A percentile compares a stretch with the other conserved stretches of the same genome.
phyloP scores from a whole-genome alignment of 92 coral and sea anemone genomes.

The Zoanthus solanderi region DNA sequence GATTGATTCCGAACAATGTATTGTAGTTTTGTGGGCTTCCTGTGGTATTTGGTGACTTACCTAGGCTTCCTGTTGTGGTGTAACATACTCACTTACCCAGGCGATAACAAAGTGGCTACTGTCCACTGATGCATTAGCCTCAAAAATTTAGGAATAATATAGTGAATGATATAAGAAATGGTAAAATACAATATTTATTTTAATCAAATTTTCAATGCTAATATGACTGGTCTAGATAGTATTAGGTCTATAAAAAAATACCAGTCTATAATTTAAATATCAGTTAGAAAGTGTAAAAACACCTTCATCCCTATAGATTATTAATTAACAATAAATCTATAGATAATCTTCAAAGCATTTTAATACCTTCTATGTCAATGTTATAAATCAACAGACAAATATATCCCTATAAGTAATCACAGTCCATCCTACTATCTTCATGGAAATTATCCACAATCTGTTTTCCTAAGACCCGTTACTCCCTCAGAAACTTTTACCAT shows the following conservation, averaged over 20 bases:
- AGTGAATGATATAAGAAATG: constrained; percentile 22
- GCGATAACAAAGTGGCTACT: no score
- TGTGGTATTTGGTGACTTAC: no score
- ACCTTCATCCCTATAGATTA: constrained; percentile 20
- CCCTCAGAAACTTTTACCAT: constrained; percentile 18
- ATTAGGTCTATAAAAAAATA: neutral
- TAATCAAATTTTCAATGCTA: constrained; percentile 1
- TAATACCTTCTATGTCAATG: constrained; percentile 20
- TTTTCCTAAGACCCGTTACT: constrained; percentile 47
- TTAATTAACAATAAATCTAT: constrained; percentile 25
- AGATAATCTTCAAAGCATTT: constrained; percentile 37
- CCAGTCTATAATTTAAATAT: neutral
- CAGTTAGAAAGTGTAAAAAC: constrained; percentile 30
- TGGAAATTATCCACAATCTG: constrained; percentile 39
- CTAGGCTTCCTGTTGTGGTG: no score
- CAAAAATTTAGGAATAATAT: constrained; percentile 31
- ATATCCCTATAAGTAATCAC: constrained; percentile 18
- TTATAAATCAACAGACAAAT: constrained; percentile 11
- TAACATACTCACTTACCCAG: no score
- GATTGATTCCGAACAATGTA: no score
- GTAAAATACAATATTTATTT: constrained; percentile 10
- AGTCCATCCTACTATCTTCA: constrained; percentile 23
- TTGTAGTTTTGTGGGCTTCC: no score
- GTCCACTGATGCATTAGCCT: no score
- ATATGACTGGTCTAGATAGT: constrained; percentile 38